Evolutionary conservation across 1,140 invertebrate genomes (phyloP).

Genomic region (Diuraphis noxia): DNA sequence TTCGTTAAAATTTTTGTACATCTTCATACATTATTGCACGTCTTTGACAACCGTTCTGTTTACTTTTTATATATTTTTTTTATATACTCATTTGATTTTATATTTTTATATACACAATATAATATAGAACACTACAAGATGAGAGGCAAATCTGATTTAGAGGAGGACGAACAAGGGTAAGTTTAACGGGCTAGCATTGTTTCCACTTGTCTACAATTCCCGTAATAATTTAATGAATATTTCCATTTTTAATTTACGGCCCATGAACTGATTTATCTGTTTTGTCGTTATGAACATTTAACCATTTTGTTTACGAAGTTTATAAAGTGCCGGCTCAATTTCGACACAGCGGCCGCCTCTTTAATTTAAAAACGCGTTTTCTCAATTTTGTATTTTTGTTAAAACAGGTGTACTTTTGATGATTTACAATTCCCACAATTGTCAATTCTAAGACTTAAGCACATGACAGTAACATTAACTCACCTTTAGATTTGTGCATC

Average conservation of each 20-base stretch:
- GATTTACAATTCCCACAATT: not conserved
- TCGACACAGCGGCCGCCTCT: not conserved
- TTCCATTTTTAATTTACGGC: not conserved
- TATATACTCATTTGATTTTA: conserved; percentile 44
- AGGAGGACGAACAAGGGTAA: conserved; percentile 65
- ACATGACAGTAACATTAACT: not conserved
- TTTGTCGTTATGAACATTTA: not conserved
- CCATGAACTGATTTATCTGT: not conserved
- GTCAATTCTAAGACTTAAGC: not conserved
- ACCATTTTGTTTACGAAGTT: not conserved
- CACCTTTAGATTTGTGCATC: too few species aligned
- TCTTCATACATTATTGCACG: conserved; percentile 47
- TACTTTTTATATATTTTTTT: conserved; percentile 45
- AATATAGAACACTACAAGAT: conserved; percentile 57
- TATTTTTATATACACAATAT: conserved; percentile 40
- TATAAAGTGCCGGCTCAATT: not conserved
- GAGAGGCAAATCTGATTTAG: conserved; percentile 66
- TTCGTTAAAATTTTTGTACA: conserved; percentile 46
- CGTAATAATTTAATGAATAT: not conserved
- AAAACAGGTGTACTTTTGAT: not conserved
- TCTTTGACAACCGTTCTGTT: conserved; percentile 48
- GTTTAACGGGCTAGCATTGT: conserved; percentile 53
- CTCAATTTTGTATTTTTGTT: not conserved
- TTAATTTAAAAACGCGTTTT: not conserved
- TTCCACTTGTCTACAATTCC: not conserved